phyloP scores from a whole-genome alignment of 1,140 invertebrate genomes.

The Pissodes strobi region DNA sequence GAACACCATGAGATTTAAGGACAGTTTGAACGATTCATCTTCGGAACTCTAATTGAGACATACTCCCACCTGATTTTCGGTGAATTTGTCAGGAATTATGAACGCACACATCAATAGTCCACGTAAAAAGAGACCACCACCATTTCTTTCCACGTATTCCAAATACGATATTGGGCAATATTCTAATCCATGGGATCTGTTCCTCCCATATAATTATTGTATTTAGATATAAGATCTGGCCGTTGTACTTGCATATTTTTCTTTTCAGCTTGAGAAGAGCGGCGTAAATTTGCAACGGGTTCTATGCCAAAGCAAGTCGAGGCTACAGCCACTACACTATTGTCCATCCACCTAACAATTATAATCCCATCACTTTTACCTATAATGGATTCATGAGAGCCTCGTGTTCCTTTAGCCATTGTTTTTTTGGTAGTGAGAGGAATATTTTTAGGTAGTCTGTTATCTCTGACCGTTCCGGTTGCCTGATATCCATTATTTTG shows the following conservation, averaged over 20 bases:
- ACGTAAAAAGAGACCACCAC: too few relatives aligned
- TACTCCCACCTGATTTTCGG: constrained; percentile 3
- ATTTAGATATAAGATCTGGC: too few relatives aligned
- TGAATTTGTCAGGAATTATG: constrained; percentile 11
- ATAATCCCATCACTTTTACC: too few relatives aligned
- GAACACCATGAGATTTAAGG: background rate
- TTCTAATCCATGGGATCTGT: constrained; percentile 13
- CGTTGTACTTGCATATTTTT: constrained; percentile 4
- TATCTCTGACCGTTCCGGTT: background rate
- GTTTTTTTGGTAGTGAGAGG: constrained; percentile 10
- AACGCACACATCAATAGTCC: constrained; percentile 9
- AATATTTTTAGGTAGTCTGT: constrained; percentile 5
- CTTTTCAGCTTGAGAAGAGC: constrained; percentile 12
- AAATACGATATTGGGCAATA: constrained; percentile 12
- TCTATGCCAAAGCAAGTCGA: constrained; percentile 23
- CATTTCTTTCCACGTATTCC: too few relatives aligned
- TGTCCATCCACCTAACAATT: constrained; percentile 14
- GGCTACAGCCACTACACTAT: constrained; percentile 14
- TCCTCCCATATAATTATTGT: constrained; percentile 2
- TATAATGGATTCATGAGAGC: background rate
- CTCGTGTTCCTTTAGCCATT: constrained; percentile 7
- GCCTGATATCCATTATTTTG: constrained; percentile 8
- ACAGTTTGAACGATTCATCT: background rate
- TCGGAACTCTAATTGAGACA: constrained; percentile 20
- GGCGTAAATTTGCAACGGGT: constrained; percentile 11